These are phyloP conservation scores for Eurois occulta DNA, from an alignment of 2,888 invertebrate genomes.

Conservation along the genomic window DNA sequence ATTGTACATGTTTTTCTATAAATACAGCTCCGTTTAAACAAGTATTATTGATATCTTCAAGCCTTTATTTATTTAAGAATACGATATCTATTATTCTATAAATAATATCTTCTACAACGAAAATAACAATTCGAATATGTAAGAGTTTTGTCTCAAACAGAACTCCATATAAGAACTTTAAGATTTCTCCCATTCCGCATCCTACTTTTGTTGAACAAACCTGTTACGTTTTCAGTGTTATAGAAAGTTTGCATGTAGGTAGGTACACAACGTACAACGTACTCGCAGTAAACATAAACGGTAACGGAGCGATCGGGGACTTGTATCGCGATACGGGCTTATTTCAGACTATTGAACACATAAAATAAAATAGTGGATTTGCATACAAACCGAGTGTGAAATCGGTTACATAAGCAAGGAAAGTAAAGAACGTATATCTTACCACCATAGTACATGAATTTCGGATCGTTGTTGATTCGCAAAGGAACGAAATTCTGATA, in stretches of 20 bases:
- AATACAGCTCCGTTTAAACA: conserved; percentile 25
- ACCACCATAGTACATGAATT: conserved; percentile 4
- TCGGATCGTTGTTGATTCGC: conserved; percentile 10
- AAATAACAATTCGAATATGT: conserved; percentile 11
- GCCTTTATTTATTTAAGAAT: conserved; percentile 18
- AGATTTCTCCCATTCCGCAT: conserved; percentile 30
- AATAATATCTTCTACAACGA: conserved; percentile 1
- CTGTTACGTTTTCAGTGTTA: conserved; percentile 50
- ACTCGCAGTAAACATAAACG: conserved; percentile 44
- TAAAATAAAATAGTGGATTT: conserved; percentile 54
- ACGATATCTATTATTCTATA: background rate
- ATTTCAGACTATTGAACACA: conserved; percentile 44
- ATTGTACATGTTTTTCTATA: conserved; percentile 38
- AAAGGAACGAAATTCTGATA: background rate
- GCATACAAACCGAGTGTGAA: conserved; percentile 54
- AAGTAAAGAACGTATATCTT: conserved; percentile 25
- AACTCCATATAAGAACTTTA: conserved; percentile 17
- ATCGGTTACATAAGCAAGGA: conserved; percentile 39
- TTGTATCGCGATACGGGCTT: conserved; percentile 38
- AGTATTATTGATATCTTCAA: conserved; percentile 24
- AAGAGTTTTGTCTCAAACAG: conserved; percentile 3
- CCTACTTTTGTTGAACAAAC: conserved; percentile 27
- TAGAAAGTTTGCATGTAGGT: conserved; percentile 25
- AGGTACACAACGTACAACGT: conserved; percentile 10
- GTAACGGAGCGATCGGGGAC: conserved; percentile 18